Evolutionary conservation across 1,140 invertebrate genomes (phyloP), one percentile per base, ranked within the genome.

Genomic region (Meloidogyne chitwoodi): DNA sequence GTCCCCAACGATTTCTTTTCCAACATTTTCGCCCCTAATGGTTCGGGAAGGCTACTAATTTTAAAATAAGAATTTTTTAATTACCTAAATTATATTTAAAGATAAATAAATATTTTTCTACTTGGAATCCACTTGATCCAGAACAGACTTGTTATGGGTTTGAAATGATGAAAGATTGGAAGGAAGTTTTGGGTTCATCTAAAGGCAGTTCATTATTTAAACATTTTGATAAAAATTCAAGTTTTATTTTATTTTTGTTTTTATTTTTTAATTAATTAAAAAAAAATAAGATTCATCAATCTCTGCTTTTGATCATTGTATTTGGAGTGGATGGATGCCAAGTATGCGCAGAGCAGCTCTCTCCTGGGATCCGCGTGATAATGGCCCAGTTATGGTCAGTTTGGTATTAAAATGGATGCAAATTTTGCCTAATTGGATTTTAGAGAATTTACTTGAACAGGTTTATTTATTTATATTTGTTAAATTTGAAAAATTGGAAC

Each of bases 251-350:
- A 29, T 5, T 16, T 70, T n/a, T 24, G n/a, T 56, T 26, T 56
- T 2, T 16, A 19, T 19, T 48, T 48, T 11, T 77, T 74, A 74
- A 31, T 48, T 12, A 5, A 0, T 12, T 14, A 38, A 38, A 38
- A 8, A 8, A 8, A 31, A 44, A n/a, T n/a, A 44, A 48, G 48
- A 56, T 76, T 66, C 70, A 14, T 68, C 76, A 44, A 44, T 83
- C 16, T 74, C 84, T 73, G 83, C 86, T 16, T 88, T 78, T 75
- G 77, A 78, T 34, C 26, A 38, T 62, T 78, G 77, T 61, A 56
- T 96, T 71, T 96, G 94, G 94, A 92, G 94, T 76, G 91, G 92
- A 0, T 93, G 94, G 91, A 92, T 95, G 90, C 94, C 94, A 38
- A 90, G 90, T 74, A 89, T 94, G 72, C 89, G 93, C 80, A 89